Base-by-base conservation (phyloP, 1,140 invertebrate species). In the Choristoneura fumiferana region DNA sequence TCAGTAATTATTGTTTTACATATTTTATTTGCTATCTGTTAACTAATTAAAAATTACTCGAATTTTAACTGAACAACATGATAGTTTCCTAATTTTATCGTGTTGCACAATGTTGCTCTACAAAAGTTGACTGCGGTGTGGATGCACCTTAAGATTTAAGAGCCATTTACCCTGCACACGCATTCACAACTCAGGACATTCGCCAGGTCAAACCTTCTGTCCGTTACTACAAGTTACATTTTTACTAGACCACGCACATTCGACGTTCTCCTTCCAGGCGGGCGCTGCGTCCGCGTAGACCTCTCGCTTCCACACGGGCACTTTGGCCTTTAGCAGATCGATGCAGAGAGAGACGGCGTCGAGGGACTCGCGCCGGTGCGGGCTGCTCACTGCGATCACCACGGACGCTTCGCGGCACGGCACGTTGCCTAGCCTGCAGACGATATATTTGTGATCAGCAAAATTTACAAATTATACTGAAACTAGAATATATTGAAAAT, bases 301-400 rank as follows among this genome's bases (percentile, higher is more conserved):
- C 91, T 98, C 97, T 86, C 98, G 98, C 87, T 99, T 99, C 97
- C 98, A 99, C 58, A 99, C 97, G 1, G 98, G 97, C 49, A 98
- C 97, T 10, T 89, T 91, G 37, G 93, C 91, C 90, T 99, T 99
- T 0, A 99, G 84, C 61, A 91, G 91, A 73, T 99, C 94, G 58
- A 99, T 97, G 58, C 95, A 94, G 90, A 91, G 95, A 43, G 95
- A 91, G 0, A 97, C 94, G 35, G 97, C 96, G 73, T 94, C 92
- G 4, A 99, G 83, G 4, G 96, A 94, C 58, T 96, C 95, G 60
- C 92, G 87, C 54, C 98, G 91, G 81, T 99, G 98, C 0, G 95
- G 92, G 8, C 97, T 97, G 38, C 96, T 96, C 38, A 97, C 91
- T 0, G 95, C 97, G 67, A 99, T 97, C 6, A 98, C 91, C 12